Percentiles rank a stretch among this genome's conserved stretches.
Conservation (phyloP, 2,113 vertebrate genomes). For the Lamprologus tigripictilis region DNA sequence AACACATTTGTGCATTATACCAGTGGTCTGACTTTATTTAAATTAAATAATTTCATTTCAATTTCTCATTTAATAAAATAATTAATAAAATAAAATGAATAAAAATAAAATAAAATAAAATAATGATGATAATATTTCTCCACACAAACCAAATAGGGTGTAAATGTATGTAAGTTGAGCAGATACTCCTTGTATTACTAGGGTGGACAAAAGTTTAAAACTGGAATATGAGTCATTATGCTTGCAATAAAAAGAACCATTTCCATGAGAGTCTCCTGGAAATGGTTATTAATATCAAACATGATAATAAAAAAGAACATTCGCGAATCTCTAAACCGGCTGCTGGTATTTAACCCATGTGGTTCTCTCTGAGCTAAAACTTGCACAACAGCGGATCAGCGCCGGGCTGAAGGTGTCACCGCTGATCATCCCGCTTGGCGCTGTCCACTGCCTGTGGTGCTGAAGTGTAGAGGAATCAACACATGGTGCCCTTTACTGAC, state of each 20-base stretch:
- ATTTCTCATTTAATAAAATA: background rate
- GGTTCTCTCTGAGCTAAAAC: background rate
- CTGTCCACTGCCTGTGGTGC: conserved; percentile 55
- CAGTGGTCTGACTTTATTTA: background rate
- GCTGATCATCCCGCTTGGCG: background rate
- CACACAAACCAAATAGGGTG: background rate
- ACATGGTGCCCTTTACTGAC: background rate
- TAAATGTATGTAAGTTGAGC: background rate
- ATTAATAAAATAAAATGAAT: background rate
- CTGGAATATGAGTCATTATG: background rate
- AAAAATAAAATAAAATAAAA: too few relatives aligned
- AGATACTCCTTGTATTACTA: background rate
- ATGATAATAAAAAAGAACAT: background rate
- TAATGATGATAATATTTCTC: background rate
- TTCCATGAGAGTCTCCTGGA: background rate
- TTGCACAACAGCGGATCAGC: background rate
- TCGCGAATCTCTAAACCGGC: background rate
- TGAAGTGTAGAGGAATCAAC: conserved; percentile 8
- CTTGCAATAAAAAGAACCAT: background rate
- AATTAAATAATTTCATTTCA: background rate
- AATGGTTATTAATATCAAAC: background rate
- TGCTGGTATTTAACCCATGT: background rate
- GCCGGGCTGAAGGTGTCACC: background rate
- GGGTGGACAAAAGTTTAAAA: background rate
- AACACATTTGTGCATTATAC: background rate